Conservation (phyloP, 2,888 invertebrate species). For the Ectropis crepuscularia region DNA sequence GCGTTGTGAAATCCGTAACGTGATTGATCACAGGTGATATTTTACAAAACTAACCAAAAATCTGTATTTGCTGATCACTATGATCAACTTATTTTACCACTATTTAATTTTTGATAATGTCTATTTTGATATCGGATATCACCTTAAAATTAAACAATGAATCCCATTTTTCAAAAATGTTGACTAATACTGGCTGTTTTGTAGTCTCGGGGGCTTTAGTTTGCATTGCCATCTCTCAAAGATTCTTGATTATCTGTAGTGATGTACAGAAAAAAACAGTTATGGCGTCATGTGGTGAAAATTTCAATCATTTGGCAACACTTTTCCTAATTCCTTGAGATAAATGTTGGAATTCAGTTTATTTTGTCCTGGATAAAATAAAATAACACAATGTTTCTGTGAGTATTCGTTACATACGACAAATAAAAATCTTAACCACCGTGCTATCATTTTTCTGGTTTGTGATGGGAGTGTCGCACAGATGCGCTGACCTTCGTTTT, state of each 20-base stretch:
- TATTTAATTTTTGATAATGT: too few relatives aligned
- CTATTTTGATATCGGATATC: too few relatives aligned
- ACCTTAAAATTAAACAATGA: too few relatives aligned
- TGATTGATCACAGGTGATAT: too few relatives aligned
- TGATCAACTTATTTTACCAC: too few relatives aligned
- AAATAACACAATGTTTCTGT: conserved; percentile 78
- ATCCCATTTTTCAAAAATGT: too few relatives aligned
- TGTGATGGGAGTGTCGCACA: conserved; percentile 78
- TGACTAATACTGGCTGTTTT: too few relatives aligned
- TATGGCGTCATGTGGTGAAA: conserved; percentile 59
- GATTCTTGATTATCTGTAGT: conserved; percentile 13
- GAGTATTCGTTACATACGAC: conserved; percentile 67
- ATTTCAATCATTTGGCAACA: conserved; percentile 65
- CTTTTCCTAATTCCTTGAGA: conserved; percentile 71
- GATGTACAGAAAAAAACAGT: conserved; percentile 31
- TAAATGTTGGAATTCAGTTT: conserved; percentile 81
- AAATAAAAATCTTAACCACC: conserved; percentile 20
- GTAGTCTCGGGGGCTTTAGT: too few relatives aligned
- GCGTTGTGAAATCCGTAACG: too few relatives aligned
- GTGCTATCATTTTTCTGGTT: conserved; percentile 49
- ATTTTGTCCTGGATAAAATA: conserved; percentile 73
- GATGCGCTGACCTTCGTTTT: conserved; percentile 85
- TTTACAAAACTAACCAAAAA: too few relatives aligned
- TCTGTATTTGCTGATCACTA: too few relatives aligned
- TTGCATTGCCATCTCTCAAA: background rate